Base-by-base conservation (phyloP, 2,888 invertebrate genomes). In the Anthrax anthrax region DNA sequence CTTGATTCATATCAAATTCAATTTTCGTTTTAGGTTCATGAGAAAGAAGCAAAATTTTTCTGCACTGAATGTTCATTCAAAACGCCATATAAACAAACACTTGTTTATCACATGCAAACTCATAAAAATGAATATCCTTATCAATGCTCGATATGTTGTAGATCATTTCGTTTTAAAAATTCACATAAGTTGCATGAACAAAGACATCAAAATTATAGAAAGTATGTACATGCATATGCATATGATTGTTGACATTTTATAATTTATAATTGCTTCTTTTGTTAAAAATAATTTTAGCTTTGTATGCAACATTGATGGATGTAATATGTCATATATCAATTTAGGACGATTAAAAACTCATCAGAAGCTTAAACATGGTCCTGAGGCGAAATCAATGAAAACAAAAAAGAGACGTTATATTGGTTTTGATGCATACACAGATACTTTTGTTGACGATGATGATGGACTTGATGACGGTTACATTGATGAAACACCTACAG, bases 161-260 rank as follows among this genome's bases (percentile, higher is more conserved):
- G 55, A 47, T 50, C 54, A 4, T 66, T 67, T 47, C 60, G 62
- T 2, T 58, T 66, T 1, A 60, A 60, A 17, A 57, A 59, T 37
- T 58, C 60, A 1, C 47, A 62, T 5, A 53, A 52, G 36, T 49
- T 58, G 13, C 65, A 66, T 47, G 41, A 59, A n/a, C 57, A 58
- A 37, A 57, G 64, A 1, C 61, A 61, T 49, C 46, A 54, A 14
- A 55, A 59, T 42, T 51, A 58, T 4, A 55, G 57, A 40, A 56
- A 58, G 56, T 60, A 54, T 46, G 53, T 50, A 17, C 53, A 14
- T 23, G 23, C 23, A 23, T 8, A 38, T 37, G 8, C 23, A 13
- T 40, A 34, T 32, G 3, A 39, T 39, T 42, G 18, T 32, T 12
- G 18, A 19, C 6, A 12, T 39, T 13, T 19, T n/a, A 19, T 40